A percentile compares a stretch with the other conserved stretches of the same genome.
These are phyloP conservation scores for Calameuta idolon DNA, from an alignment of 2,888 invertebrate species.

Conservation along the genomic window DNA sequence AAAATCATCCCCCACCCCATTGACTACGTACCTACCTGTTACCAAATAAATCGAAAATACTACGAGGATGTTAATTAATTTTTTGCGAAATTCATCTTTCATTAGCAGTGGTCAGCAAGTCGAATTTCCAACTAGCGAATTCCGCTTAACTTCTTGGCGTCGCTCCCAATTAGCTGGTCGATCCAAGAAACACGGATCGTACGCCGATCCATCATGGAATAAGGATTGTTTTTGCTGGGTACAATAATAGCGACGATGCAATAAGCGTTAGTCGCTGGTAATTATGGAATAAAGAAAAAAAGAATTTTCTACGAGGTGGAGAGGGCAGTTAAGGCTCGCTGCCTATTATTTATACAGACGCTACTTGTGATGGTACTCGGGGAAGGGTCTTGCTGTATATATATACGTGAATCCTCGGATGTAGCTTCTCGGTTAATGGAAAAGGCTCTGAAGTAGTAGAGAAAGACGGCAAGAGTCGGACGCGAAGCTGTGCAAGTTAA, in stretches of 20 bases:
- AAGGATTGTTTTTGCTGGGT: conserved; percentile 48
- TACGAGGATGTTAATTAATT: not conserved
- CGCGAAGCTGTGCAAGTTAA: not conserved
- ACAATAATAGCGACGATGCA: conserved; percentile 41
- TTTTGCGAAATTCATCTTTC: not conserved
- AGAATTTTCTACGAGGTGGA: not conserved
- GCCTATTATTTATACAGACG: not conserved
- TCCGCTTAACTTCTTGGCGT: conserved; percentile 38
- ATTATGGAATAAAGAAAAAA: not conserved
- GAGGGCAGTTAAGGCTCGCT: not conserved
- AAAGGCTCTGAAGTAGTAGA: not conserved
- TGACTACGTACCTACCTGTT: too few relatives aligned
- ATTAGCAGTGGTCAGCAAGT: not conserved
- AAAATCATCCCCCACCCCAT: too few relatives aligned
- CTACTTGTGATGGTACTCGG: not conserved
- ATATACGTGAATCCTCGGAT: not conserved
- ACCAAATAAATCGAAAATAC: not conserved
- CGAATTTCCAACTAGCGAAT: not conserved
- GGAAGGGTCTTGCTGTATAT: too few relatives aligned
- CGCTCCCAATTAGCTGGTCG: conserved; percentile 53
- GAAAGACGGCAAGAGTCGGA: not conserved
- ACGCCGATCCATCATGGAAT: conserved; percentile 42
- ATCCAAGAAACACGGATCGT: conserved; percentile 43
- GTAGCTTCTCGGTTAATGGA: not conserved
- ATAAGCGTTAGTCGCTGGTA: not conserved